Percentiles rank a stretch among this genome's conserved stretches.
These are phyloP conservation scores for Epistrophella euchroma DNA, from an alignment of 2,888 invertebrate species.

Conservation along the genomic window DNA sequence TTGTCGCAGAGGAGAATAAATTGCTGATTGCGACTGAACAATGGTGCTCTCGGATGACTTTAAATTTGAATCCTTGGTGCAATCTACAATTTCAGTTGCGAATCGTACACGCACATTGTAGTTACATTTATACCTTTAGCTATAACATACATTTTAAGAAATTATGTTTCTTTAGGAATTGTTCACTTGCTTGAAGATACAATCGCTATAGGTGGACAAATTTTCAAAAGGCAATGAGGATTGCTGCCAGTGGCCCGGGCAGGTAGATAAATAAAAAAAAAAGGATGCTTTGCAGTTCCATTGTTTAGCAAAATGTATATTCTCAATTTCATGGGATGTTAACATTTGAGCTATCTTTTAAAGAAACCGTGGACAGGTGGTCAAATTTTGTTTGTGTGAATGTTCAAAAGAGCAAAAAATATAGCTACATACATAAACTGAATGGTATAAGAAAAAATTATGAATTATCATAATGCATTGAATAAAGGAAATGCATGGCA, in stretches of 20 bases:
- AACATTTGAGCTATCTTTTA: conserved; percentile 31
- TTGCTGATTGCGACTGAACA: conserved; percentile 72
- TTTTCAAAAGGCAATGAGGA: conserved; percentile 21
- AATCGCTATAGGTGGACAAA: conserved; percentile 46
- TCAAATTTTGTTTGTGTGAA: conserved; percentile 22
- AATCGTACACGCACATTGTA: conserved; percentile 10
- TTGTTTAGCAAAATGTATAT: conserved; percentile 48
- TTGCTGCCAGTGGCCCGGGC: not conserved
- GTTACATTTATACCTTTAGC: not conserved
- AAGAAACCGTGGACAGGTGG: conserved; percentile 39
- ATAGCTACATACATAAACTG: not conserved
- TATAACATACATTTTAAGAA: not conserved
- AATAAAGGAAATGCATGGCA: not conserved
- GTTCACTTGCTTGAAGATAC: conserved; percentile 60
- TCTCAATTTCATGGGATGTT: conserved; percentile 56
- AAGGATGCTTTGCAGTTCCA: conserved; percentile 35
- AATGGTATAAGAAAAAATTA: not conserved
- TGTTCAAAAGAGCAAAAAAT: not conserved
- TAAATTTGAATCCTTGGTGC: conserved; percentile 66
- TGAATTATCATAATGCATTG: not conserved
- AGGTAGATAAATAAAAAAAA: conserved; percentile 32
- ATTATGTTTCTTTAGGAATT: conserved; percentile 19
- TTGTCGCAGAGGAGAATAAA: conserved; percentile 73
- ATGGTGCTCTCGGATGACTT: conserved; percentile 60
- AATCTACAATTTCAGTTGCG: conserved; percentile 57